These are phyloP conservation scores for Melanotus villosus DNA, from an alignment of 2,888 invertebrate species.

Conservation along the genomic window DNA sequence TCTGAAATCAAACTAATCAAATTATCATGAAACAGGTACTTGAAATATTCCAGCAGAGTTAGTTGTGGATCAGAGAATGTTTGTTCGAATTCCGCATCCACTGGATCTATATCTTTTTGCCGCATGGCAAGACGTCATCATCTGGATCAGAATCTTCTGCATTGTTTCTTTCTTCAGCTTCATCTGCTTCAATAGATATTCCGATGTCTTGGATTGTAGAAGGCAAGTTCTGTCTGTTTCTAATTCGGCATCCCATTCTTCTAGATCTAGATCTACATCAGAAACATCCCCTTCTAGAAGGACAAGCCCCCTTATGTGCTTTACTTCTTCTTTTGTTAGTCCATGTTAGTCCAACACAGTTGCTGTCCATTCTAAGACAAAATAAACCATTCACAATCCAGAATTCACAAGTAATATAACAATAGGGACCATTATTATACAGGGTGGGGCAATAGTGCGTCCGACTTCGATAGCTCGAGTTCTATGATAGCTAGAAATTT, in stretches of 20 bases:
- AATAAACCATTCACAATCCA: too few species aligned
- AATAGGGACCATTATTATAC: too few species aligned
- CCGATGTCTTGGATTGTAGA: neutral
- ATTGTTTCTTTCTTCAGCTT: too few species aligned
- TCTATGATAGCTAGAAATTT: too few species aligned
- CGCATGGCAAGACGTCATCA: neutral
- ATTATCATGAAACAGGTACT: constrained; percentile 35
- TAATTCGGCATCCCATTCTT: constrained; percentile 14
- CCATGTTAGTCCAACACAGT: too few species aligned
- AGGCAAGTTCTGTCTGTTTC: neutral
- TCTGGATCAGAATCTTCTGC: too few species aligned
- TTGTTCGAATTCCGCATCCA: neutral
- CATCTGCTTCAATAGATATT: neutral
- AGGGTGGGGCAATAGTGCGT: too few species aligned
- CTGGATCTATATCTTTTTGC: neutral
- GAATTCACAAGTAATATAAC: too few species aligned
- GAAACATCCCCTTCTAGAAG: neutral
- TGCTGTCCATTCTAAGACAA: too few species aligned
- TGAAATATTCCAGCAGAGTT: neutral
- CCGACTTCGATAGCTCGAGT: too few species aligned
- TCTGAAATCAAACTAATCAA: constrained; percentile 39
- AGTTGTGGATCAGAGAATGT: neutral
- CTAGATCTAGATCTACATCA: constrained; percentile 14
- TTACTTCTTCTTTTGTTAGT: neutral
- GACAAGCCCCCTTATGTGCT: neutral